Evolutionary conservation across 2,113 vertebrate species (phyloP), one percentile per base, ranked within the genome.

Genomic region (Silurus meridionalis): DNA sequence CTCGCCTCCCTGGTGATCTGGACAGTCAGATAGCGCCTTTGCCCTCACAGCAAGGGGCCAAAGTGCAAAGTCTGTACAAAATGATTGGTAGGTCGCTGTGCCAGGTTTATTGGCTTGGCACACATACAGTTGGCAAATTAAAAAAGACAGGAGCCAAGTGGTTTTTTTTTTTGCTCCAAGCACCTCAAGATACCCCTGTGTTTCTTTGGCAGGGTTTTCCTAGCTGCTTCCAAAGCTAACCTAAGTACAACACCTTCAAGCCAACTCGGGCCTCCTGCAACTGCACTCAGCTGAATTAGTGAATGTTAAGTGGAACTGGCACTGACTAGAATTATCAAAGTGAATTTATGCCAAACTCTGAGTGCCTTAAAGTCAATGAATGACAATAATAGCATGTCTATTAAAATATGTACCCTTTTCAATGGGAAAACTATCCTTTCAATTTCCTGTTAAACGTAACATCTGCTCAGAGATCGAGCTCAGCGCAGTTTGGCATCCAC

Each of bases 71-170:
- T 90, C 90, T 80, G 90, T 67, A 91, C 91, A 90, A 92, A 92
- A 93, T 90, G 91, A 92, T 87, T 88, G 91, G 92, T 90, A 86
- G 57, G 86, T 86, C 87, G 28, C 79, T 86, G 87, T 87, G 89
- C 85, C 89, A 90, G 90, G 89, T 92, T 90, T 93, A 92, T 89
- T 88, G 90, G 60, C 15, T 91, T 94, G 93, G 94, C 92, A 90
- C 85, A 10, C 9, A 2, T 85, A 93, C 93, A 94, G 89, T 82
- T 93, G 91, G 93, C 91, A 92, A 91, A 90, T 91, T 91, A 91
- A 90, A 92, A 88, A 90, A 85, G 83, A 88, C 88, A 89, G 72
- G 80, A 91, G 92, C 90, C 90, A 91, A 90, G 92, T 37, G 37
- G 1, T 37, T 37, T 37, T 37, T 92, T 92, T 91, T 87, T 63